phyloP scores from a whole-genome alignment of 2,113 vertebrate genomes.

The Toxotes jaculatrix region DNA sequence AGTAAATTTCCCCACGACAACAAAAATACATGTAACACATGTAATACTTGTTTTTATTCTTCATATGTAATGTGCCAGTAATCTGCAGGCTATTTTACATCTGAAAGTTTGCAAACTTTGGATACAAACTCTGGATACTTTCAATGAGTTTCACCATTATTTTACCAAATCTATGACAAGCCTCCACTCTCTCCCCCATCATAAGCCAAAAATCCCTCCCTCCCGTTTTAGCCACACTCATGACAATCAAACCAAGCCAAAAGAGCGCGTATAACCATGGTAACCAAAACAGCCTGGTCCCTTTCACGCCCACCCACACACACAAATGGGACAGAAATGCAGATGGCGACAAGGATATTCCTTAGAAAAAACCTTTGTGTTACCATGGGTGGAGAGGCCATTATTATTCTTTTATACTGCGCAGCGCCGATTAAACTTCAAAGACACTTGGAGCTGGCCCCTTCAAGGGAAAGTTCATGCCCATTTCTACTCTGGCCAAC shows the following conservation, averaged over 20 bases:
- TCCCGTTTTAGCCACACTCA: slow-evolving; percentile 24
- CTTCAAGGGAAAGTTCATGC: slow-evolving; percentile 19
- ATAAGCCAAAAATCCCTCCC: not conserved
- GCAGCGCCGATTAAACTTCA: slow-evolving; percentile 61
- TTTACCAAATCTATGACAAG: not conserved
- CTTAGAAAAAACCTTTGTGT: slow-evolving; percentile 67
- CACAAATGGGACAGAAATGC: slow-evolving; percentile 41
- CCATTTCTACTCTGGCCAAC: slow-evolving; percentile 30
- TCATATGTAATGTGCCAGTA: not conserved
- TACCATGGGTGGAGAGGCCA: slow-evolving; percentile 56
- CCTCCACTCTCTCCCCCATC: not conserved
- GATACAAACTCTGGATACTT: not conserved
- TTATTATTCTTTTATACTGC: slow-evolving; percentile 82
- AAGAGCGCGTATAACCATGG: slow-evolving; percentile 76
- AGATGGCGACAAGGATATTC: slow-evolving; percentile 52
- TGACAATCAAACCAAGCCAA: slow-evolving; percentile 67
- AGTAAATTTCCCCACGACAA: not conserved
- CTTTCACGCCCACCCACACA: slow-evolving; percentile 64
- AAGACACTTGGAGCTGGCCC: slow-evolving; percentile 42
- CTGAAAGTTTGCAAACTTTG: not conserved
- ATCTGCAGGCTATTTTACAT: not conserved
- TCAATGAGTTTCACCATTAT: not conserved
- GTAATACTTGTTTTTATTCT: not conserved
- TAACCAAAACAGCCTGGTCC: slow-evolving; percentile 62
- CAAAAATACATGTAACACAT: not conserved